Conservation (phyloP, 1,140 invertebrate species). For the Tigriopus japonicus region DNA sequence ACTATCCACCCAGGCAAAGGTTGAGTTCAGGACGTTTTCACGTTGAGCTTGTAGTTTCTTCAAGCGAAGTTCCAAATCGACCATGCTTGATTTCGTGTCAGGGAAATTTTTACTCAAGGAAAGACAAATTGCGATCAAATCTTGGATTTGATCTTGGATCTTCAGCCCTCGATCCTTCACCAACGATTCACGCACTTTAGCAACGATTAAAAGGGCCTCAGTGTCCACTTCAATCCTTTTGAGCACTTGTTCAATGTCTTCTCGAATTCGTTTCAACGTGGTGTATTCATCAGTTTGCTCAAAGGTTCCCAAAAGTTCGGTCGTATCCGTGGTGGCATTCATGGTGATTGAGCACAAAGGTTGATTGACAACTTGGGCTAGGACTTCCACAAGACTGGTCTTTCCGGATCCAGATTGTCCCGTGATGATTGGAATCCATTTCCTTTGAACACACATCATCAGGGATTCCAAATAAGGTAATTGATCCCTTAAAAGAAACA, state of each 20-base stretch:
- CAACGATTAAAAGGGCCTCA: not conserved
- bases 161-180: too few relatives aligned
- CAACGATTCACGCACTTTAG: too few relatives aligned
- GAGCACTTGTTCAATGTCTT: not conserved
- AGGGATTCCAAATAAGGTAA: conserved; percentile 35
- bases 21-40: conserved; percentile 2
- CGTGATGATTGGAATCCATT: conserved; percentile 76
- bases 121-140: too few relatives aligned
- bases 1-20: conserved; percentile 96
- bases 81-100: not conserved
- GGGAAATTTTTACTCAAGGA: too few relatives aligned
- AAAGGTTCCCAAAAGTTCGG: conserved; percentile 82
- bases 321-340: conserved; percentile 83
- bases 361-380: conserved; percentile 52
- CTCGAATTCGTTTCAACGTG: not conserved
- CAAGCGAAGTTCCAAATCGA: conserved; percentile 17
- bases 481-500: too few relatives aligned
- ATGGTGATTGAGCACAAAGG: conserved; percentile 57
- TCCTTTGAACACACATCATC: conserved; percentile 62
- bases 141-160: too few relatives aligned
- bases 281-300: conserved; percentile 56
- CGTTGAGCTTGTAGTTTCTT: conserved; percentile 15
- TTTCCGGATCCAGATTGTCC: conserved; percentile 62
- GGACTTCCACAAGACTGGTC: conserved; percentile 45
- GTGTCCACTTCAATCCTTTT: conserved; percentile 2